Evolutionary conservation across 2,113 vertebrate genomes (phyloP).

Genomic region (Apodemus speciosus): DNA sequence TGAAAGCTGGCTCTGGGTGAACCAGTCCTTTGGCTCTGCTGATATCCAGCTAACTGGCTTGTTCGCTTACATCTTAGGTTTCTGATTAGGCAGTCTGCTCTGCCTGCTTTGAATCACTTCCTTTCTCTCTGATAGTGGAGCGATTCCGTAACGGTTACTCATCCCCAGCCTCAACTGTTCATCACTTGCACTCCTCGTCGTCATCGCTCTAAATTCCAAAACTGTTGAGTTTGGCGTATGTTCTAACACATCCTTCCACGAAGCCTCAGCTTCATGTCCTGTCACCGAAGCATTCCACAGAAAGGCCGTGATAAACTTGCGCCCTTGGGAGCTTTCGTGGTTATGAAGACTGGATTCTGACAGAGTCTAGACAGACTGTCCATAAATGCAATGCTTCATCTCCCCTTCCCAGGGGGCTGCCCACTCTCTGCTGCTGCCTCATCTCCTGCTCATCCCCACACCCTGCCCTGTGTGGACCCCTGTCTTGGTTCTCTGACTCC

Average conservation of each 20-base stretch:
- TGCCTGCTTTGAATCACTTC: neutral
- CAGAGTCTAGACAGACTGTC: neutral
- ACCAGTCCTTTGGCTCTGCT: neutral
- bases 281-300: conserved; percentile 1
- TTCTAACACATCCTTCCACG: neutral
- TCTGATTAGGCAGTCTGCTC: neutral
- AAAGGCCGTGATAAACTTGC: neutral
- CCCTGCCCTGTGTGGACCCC: neutral
- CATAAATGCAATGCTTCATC: neutral
- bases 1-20: neutral
- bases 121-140: neutral
- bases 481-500: neutral
- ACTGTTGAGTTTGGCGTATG: neutral
- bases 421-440: neutral
- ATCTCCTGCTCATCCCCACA: neutral
- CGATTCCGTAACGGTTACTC: neutral
- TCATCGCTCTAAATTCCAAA: conserved; percentile 10
- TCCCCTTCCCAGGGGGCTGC: neutral
- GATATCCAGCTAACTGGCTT: neutral
- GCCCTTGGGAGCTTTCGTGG: neutral
- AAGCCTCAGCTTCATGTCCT: neutral
- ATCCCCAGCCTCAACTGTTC: neutral
- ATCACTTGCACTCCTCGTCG: neutral
- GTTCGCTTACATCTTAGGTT: neutral
- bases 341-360: neutral